These are phyloP conservation scores for Caerostris darwini DNA, from an alignment of 1,140 invertebrate genomes.

Conservation along the genomic window DNA sequence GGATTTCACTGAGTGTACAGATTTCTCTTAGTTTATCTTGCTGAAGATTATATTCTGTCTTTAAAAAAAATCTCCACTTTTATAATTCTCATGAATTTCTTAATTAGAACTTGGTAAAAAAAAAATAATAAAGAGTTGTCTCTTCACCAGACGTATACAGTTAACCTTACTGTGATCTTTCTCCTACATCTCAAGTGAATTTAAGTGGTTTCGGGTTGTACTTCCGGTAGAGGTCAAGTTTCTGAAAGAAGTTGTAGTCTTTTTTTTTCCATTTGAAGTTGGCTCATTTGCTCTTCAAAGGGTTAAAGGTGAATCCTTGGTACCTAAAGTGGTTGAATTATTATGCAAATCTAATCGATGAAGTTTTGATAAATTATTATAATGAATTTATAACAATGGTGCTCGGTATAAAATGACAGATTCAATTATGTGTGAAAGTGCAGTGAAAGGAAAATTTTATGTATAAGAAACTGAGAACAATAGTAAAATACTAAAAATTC, in stretches of 20 bases:
- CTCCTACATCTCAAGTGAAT: neutral
- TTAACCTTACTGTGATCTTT: neutral
- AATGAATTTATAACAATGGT: too few species aligned
- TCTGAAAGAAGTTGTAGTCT: neutral
- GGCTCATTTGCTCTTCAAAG: neutral
- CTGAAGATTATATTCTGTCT: too few species aligned
- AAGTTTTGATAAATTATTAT: too few species aligned
- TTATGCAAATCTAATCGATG: too few species aligned
- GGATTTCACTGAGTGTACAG: too few species aligned
- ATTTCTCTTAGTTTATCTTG: too few species aligned
- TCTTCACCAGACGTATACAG: neutral
- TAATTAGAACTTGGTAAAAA: neutral
- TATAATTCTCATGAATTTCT: neutral
- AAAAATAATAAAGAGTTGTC: neutral
- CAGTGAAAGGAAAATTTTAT: too few species aligned
- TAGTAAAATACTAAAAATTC: too few species aligned
- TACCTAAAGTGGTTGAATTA: too few species aligned
- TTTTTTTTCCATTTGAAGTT: neutral
- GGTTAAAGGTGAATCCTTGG: neutral
- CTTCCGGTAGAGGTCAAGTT: constrained; percentile 14
- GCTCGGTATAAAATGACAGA: too few species aligned
- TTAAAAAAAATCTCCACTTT: neutral
- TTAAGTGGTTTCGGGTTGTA: neutral
- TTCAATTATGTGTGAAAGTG: too few species aligned
- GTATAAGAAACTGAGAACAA: too few species aligned